phyloP scores from a whole-genome alignment of 2,888 invertebrate genomes.

The Aporophyla lueneburgensis region DNA sequence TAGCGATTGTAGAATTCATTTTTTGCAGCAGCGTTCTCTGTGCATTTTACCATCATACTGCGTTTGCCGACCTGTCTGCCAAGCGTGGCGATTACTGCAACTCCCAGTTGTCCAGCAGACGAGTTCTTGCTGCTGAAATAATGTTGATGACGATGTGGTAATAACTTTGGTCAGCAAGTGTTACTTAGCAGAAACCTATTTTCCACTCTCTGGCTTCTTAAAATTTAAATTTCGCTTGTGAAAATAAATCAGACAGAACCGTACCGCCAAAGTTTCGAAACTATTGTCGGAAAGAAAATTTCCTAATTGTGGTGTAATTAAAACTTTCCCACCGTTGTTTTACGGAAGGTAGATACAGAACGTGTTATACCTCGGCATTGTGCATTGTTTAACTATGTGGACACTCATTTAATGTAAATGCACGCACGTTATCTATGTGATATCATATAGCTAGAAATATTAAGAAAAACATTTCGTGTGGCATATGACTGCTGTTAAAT shows the following conservation, averaged over 20 bases:
- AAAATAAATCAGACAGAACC: neutral
- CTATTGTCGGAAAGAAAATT: constrained; percentile 16
- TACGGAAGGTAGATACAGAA: neutral
- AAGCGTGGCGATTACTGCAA: too few relatives aligned
- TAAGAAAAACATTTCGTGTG: neutral
- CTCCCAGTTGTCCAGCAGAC: too few relatives aligned
- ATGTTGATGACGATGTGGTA: too few relatives aligned
- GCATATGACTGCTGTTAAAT: neutral
- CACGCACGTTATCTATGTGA: neutral
- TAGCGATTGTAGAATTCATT: too few relatives aligned
- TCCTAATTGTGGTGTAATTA: constrained; percentile 3
- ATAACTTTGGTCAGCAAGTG: neutral
- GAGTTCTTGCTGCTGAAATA: too few relatives aligned
- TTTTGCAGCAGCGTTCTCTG: too few relatives aligned
- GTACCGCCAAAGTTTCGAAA: constrained; percentile 17
- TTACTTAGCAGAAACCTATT: neutral
- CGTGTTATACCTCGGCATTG: constrained; percentile 16
- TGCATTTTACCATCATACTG: too few relatives aligned
- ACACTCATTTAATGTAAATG: constrained; percentile 4
- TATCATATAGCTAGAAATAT: neutral
- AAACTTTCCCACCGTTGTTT: constrained; percentile 53
- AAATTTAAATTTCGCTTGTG: neutral
- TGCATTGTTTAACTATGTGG: constrained; percentile 41
- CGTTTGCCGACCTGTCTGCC: too few relatives aligned
- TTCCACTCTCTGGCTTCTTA: neutral